Evolutionary conservation across 2,888 invertebrate species (phyloP).

Genomic region (Bombylius discolor): DNA sequence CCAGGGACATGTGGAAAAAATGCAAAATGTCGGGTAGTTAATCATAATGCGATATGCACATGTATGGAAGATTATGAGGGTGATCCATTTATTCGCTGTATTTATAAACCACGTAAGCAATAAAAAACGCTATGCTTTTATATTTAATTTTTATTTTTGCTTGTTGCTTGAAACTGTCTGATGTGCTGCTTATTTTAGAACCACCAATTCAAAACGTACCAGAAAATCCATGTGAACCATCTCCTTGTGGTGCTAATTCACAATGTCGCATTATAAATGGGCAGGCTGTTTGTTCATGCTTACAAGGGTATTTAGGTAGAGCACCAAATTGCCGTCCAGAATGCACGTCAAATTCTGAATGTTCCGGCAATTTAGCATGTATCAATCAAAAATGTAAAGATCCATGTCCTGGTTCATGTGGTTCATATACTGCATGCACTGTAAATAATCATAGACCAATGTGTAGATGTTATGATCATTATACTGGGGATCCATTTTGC

Average conservation of each 20-base stretch:
- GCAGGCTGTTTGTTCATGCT: constrained; percentile 68
- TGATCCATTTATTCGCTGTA: constrained; percentile 67
- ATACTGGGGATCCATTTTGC: constrained; percentile 73
- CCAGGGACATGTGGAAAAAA: constrained; percentile 69
- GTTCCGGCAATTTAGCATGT: constrained; percentile 71
- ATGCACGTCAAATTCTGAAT: constrained; percentile 74
- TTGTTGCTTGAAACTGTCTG: neutral
- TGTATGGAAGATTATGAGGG: constrained; percentile 63
- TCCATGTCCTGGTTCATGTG: constrained; percentile 78
- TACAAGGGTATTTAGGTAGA: constrained; percentile 64
- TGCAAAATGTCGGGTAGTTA: constrained; percentile 69
- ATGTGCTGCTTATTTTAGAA: constrained; percentile 9
- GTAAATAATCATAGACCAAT: constrained; percentile 74
- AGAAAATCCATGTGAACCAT: constrained; percentile 63
- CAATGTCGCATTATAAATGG: constrained; percentile 65
- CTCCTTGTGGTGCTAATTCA: constrained; percentile 74
- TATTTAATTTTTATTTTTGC: constrained; percentile 6
- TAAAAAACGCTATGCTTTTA: neutral
- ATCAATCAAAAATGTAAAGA: constrained; percentile 67
- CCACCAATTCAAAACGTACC: constrained; percentile 23
- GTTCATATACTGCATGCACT: constrained; percentile 60
- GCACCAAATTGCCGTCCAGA: constrained; percentile 78
- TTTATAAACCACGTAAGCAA: constrained; percentile 48
- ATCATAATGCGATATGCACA: constrained; percentile 76
- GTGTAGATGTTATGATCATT: constrained; percentile 67